These are phyloP conservation scores for Propsilocerus akamusi DNA, from an alignment of 1,140 invertebrate species.

Conservation along the genomic window DNA sequence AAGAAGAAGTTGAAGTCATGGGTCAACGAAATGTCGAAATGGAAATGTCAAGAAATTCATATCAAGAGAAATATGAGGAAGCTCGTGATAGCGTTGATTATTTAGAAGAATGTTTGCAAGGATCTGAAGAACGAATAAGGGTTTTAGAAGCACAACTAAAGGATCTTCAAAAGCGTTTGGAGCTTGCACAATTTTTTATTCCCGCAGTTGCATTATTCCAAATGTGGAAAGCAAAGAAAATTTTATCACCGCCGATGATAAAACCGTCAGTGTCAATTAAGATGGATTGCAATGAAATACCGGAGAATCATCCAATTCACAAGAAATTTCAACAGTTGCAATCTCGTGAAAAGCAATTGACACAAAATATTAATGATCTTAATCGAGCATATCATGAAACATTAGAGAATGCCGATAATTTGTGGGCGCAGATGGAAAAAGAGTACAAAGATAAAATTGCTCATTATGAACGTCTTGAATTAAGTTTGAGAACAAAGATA, in stretches of 20 bases:
- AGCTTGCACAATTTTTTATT: conserved; percentile 39
- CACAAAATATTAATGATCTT: conserved; percentile 33
- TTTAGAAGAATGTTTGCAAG: conserved; percentile 14
- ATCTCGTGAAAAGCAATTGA: conserved; percentile 19
- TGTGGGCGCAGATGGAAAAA: conserved; percentile 48
- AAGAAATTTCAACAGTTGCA: conserved; percentile 11
- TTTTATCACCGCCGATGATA: background rate
- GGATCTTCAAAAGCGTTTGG: conserved; percentile 33
- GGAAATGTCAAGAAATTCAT: conserved; percentile 24
- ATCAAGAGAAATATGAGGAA: conserved; percentile 26
- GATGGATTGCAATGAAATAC: background rate
- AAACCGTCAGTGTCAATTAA: background rate
- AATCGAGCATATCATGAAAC: conserved; percentile 51
- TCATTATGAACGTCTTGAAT: conserved; percentile 23
- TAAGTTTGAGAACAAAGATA: conserved; percentile 18
- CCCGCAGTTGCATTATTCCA: conserved; percentile 44
- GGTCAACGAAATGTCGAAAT: conserved; percentile 27
- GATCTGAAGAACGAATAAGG: conserved; percentile 34
- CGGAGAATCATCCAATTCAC: background rate
- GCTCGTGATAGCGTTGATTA: conserved; percentile 27
- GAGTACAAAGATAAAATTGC: conserved; percentile 38
- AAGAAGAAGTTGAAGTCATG: conserved; percentile 21
- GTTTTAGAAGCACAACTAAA: conserved; percentile 34
- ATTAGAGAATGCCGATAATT: conserved; percentile 48
- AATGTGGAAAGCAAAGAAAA: conserved; percentile 19